These are phyloP conservation scores for Thamnophis elegans DNA, from an alignment of 2,797 vertebrate genomes.

Conservation along the genomic window DNA sequence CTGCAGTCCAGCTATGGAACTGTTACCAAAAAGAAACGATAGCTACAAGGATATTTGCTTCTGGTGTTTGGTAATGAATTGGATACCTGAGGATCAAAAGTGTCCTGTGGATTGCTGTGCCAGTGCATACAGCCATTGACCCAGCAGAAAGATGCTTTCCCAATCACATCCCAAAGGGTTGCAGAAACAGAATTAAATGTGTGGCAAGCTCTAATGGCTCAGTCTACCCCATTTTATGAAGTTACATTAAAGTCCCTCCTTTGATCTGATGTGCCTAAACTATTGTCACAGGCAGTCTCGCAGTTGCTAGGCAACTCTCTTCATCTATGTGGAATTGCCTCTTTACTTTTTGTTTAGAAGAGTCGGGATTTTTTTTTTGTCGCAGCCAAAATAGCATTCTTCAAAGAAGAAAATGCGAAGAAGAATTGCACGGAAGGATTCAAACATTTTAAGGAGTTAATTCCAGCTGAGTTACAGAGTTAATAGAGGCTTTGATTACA, in stretches of 20 bases:
- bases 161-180: background rate
- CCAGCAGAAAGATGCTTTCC: background rate
- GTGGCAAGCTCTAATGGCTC: background rate
- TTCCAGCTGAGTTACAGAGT: constrained; percentile 49
- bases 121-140: background rate
- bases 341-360: constrained; percentile 55
- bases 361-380: constrained; percentile 51
- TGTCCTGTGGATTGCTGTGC: background rate
- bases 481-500: constrained; percentile 60
- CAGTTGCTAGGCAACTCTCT: constrained; percentile 69
- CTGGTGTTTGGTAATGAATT: background rate
- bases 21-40: background rate
- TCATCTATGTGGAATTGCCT: constrained; percentile 14
- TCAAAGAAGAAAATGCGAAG: constrained; percentile 34
- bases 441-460: constrained; percentile 51
- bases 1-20: background rate
- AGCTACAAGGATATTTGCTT: background rate
- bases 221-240: background rate
- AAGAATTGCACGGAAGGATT: constrained; percentile 35
- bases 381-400: constrained; percentile 35
- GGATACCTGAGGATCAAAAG: background rate
- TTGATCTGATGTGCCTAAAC: constrained; percentile 51
- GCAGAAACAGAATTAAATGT: background rate
- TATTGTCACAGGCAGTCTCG: constrained; percentile 42
- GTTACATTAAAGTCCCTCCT: constrained; percentile 31